phyloP scores from a whole-genome alignment of 2,113 vertebrate species.

The Agelaius phoeniceus region DNA sequence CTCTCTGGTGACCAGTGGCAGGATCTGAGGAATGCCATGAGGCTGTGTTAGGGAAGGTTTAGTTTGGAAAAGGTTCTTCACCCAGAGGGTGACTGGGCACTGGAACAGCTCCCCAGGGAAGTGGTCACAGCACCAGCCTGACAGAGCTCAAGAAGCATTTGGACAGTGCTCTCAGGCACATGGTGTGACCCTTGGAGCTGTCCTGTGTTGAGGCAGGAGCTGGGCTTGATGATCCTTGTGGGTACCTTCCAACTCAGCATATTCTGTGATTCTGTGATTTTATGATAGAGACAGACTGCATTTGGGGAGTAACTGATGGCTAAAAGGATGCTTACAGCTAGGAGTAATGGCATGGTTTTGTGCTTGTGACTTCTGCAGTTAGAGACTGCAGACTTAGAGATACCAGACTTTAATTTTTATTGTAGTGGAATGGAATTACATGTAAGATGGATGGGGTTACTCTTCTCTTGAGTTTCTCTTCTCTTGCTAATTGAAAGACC shows the following conservation, averaged over 20 bases:
- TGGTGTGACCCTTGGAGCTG: no score
- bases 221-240: not conserved
- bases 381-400: not conserved
- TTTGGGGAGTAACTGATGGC: not conserved
- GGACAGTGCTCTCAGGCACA: fast-evolving
- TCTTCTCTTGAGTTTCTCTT: not conserved
- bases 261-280: not conserved
- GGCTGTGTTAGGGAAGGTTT: not conserved
- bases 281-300: not conserved
- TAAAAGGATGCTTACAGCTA: not conserved
- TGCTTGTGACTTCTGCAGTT: not conserved
- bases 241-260: not conserved
- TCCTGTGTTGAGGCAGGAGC: not conserved
- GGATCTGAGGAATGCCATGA: not conserved
- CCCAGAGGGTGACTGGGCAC: fast-evolving
- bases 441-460: not conserved
- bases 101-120: not conserved
- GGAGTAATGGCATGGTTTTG: not conserved
- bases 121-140: not conserved
- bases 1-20: not conserved
- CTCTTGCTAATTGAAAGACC: not conserved
- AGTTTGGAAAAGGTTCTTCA: not conserved
- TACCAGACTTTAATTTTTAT: not conserved
- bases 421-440: not conserved
- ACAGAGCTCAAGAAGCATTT: fast-evolving